Evolutionary conservation across 35 echinoderm and acorn worm species (phyloP).

Genomic region (Amphiura filiformis): DNA sequence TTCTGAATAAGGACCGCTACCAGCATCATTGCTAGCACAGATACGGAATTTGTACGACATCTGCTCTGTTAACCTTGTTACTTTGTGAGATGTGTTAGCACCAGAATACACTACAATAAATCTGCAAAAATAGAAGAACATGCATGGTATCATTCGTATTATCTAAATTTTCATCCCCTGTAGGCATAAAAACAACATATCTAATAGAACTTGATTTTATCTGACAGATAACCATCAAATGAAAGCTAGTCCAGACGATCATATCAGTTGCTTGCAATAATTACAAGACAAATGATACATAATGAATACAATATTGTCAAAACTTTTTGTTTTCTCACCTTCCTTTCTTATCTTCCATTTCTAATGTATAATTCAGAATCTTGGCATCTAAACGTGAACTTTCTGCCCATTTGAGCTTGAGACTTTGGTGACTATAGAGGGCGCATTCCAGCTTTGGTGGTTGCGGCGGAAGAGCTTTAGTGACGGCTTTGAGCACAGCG

Average conservation of each 20-base stretch:
- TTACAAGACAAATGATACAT: background rate
- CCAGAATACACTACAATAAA: constrained; percentile 85
- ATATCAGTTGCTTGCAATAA: background rate
- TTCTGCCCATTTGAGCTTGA: constrained; percentile 96
- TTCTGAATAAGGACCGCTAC: constrained; percentile 77
- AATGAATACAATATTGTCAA: background rate
- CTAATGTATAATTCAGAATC: constrained; percentile 77
- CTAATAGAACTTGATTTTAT: background rate
- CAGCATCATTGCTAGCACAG: constrained; percentile 86
- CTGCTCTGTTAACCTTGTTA: constrained; percentile 79
- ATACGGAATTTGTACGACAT: constrained; percentile 91
- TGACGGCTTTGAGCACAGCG: constrained; percentile 72
- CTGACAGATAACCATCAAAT: too few species aligned
- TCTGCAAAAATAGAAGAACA: constrained; percentile 29
- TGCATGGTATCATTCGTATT: background rate
- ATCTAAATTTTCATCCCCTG: background rate
- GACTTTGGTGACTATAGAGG: constrained; percentile 88
- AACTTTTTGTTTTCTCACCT: constrained; percentile 39
- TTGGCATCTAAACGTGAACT: constrained; percentile 48
- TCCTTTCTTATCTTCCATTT: constrained; percentile 98
- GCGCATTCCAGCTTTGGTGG: constrained; percentile 90
- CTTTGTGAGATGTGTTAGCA: constrained; percentile 81
- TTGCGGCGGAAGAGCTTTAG: constrained; percentile 80
- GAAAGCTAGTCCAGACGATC: background rate
- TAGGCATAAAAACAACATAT: background rate